Evolutionary conservation across 2,797 vertebrate species (phyloP).

Genomic region (Prionace glauca): DNA sequence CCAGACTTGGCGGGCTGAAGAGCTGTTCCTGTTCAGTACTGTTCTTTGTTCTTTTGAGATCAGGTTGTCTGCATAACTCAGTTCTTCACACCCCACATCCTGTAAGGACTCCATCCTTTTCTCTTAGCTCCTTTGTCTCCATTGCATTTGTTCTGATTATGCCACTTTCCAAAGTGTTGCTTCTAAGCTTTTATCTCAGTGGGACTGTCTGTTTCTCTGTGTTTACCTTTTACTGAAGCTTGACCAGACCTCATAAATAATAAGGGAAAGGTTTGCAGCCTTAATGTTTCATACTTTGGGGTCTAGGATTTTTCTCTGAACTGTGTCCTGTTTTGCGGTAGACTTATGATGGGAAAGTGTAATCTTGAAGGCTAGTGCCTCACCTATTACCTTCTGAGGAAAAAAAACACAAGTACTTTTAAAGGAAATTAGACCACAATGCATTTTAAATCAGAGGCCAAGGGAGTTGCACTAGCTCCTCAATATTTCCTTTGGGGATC

Average conservation of each 20-base stretch:
- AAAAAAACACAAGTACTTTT: not conserved
- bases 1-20: too few species aligned
- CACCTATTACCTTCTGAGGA: not conserved
- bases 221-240: not conserved
- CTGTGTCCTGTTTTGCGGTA: not conserved
- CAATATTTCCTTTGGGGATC: too few species aligned
- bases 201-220: not conserved
- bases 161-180: too few species aligned
- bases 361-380: not conserved
- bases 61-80: not conserved
- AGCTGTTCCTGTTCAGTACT: too few species aligned
- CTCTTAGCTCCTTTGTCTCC: too few species aligned
- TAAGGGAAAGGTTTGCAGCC: not conserved
- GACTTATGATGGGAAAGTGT: not conserved
- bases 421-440: not conserved
- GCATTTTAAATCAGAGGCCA: not conserved
- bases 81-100: too few species aligned
- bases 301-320: not conserved
- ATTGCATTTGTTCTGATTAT: too few species aligned
- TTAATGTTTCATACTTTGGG: not conserved
- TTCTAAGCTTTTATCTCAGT: too few species aligned
- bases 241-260: too few species aligned
- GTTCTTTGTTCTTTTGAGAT: not conserved
- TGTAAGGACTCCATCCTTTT: too few species aligned
- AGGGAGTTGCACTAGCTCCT: not conserved